Evolutionary conservation across 2,113 vertebrate genomes (phyloP).

Genomic region (Eulemur macaco): DNA sequence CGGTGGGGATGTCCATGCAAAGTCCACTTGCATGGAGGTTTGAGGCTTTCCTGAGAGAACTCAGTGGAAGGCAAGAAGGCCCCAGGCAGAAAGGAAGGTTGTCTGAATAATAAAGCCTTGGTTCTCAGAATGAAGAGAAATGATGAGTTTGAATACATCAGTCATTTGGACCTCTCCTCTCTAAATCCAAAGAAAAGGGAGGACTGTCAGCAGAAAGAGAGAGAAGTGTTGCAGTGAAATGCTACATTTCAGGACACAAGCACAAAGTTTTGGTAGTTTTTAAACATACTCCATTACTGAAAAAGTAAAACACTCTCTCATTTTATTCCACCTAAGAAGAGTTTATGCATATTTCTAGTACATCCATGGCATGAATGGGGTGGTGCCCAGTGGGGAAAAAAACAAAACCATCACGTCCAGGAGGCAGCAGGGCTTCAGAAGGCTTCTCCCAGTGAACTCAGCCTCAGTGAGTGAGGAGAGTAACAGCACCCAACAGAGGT

Average conservation of each 20-base stretch:
- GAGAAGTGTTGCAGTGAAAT: neutral
- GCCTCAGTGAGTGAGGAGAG: neutral
- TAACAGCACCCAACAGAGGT: neutral
- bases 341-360: neutral
- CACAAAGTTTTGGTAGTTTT: neutral
- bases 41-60: neutral
- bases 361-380: neutral
- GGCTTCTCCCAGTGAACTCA: neutral
- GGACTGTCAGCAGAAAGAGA: neutral
- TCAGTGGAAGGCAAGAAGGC: neutral
- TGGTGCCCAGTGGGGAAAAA: neutral
- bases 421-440: rapidly evolving
- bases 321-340: neutral
- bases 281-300: neutral
- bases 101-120: neutral
- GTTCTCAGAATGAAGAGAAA: neutral
- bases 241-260: neutral
- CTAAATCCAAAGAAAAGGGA: neutral
- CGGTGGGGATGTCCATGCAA: neutral
- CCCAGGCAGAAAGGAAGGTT: neutral
- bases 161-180: neutral
- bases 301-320: neutral
- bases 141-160: neutral
- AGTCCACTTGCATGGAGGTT: neutral
- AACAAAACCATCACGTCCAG: too few relatives aligned